phyloP scores from a whole-genome alignment of 1,140 invertebrate genomes.

The Drosophila novamexicana region DNA sequence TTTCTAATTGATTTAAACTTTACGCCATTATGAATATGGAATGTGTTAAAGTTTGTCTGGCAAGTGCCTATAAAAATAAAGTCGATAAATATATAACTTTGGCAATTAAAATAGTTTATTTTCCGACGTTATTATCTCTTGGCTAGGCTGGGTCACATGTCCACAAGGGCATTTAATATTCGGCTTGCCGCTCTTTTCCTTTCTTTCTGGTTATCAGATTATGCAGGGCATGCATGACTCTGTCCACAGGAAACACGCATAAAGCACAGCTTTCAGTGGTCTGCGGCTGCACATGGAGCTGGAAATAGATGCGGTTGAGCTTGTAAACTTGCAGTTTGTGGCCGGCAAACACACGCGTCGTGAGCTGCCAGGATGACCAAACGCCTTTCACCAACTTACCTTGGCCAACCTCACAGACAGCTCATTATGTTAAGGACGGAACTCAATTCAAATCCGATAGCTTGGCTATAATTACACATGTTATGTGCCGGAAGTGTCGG shows the following conservation, averaged over 20 bases:
- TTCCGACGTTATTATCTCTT: too few relatives aligned
- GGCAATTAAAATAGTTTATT: not conserved
- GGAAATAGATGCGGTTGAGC: slow-evolving; percentile 17
- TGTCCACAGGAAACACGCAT: not conserved
- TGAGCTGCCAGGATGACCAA: not conserved
- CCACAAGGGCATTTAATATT: too few relatives aligned
- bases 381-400: not conserved
- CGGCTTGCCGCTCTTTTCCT: too few relatives aligned
- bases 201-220: too few relatives aligned
- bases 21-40: slow-evolving; percentile 50
- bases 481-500: not conserved
- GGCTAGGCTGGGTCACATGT: too few relatives aligned
- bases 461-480: slow-evolving; percentile 22
- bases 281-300: slow-evolving; percentile 1
- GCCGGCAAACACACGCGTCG: slow-evolving; percentile 7
- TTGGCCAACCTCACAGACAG: slow-evolving; percentile 21
- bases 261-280: not conserved
- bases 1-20: slow-evolving; percentile 66
- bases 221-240: too few relatives aligned
- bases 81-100: not conserved
- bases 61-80: slow-evolving; percentile 5
- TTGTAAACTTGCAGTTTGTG: slow-evolving; percentile 34
- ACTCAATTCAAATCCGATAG: slow-evolving; percentile 27
- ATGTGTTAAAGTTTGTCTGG: slow-evolving; percentile 40
- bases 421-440: slow-evolving; percentile 29